A percentile compares a stretch with the other conserved stretches of the same genome.
phyloP scores from a whole-genome alignment of 2,113 vertebrate species.

The Struthio camelus region DNA sequence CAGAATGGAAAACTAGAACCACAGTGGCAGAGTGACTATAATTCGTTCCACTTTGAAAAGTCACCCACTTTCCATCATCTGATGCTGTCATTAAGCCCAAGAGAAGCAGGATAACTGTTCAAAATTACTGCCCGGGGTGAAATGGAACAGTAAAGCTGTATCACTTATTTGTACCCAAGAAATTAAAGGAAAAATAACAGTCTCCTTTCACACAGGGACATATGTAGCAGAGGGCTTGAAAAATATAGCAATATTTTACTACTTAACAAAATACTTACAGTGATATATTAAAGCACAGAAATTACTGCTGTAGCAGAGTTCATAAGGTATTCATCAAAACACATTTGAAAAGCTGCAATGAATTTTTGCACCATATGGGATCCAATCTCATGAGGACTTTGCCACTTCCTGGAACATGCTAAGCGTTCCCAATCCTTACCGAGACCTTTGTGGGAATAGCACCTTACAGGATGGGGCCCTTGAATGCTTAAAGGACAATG shows the following conservation, averaged over 20 bases:
- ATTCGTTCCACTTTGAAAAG: not conserved
- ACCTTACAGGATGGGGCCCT: not conserved
- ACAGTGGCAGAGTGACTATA: not conserved
- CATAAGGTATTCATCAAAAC: not conserved
- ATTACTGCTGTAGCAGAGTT: not conserved
- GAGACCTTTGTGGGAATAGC: not conserved
- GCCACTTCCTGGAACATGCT: not conserved
- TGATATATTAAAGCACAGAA: not conserved
- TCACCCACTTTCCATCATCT: slow-evolving; percentile 23
- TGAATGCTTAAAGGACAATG: not conserved
- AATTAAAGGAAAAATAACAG: slow-evolving; percentile 19
- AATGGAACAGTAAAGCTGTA: not conserved
- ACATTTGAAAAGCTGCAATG: not conserved
- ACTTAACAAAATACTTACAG: not conserved
- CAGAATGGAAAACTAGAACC: not conserved
- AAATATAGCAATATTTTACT: not conserved
- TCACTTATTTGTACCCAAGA: not conserved
- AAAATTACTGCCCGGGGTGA: slow-evolving; percentile 39
- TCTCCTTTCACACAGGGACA: not conserved
- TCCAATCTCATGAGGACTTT: not conserved
- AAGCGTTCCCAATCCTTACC: not conserved
- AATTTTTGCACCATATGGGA: not conserved
- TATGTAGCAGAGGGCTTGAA: not conserved
- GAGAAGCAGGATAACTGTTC: not conserved
- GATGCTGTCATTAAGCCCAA: not conserved